Evolutionary conservation across 2,113 vertebrate species (phyloP), one percentile per base, ranked within the genome.

Genomic region (Aythya baeri): DNA sequence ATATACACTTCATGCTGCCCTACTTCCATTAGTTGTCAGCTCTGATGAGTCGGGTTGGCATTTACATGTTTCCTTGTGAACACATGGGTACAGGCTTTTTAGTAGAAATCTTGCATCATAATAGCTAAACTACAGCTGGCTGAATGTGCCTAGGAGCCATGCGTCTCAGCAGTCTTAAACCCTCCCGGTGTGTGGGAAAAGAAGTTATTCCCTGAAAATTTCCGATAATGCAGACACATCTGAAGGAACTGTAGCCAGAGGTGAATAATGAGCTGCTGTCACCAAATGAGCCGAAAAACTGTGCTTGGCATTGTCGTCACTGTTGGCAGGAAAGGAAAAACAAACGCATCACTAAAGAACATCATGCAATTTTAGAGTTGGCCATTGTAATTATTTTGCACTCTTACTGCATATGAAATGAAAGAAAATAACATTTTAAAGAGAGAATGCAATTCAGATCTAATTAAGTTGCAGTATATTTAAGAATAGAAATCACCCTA

Each of bases 1-100:
- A 22, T 71, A n/a, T 0, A 17, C 36, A 57, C 0, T 68, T 61
- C 32, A 38, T 1, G 4, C n/a, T 29, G 54, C 58, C 11, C 9
- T 4, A 17, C 94, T 85, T 61, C 58, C 17, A 12, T 38, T 31
- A 41, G 14, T 59, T 79, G 22, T 59, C 16, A 57, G 13, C 62
- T 52, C 23, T 2, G 3, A 72, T 58, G 49, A 61, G n/a, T 49
- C 38, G 27, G 16, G 29, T 68, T 88, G 54, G 10, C 3, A 12
- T 58, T 44, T 78, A 11, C 32, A 7, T 22, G 20, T 84, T 78
- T 55, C 32, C 31, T 41, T 89, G 36, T 2, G 11, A 79, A 72
- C 36, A 57, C 18, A 63, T 20, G 52, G 77, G 41, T 55, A 58
- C 58, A 76, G 34, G 6, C 10, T 65, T 72, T 41, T 21, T 44